Conservation (phyloP, 2,888 invertebrate genomes). For the Drosophila aldrichi region DNA sequence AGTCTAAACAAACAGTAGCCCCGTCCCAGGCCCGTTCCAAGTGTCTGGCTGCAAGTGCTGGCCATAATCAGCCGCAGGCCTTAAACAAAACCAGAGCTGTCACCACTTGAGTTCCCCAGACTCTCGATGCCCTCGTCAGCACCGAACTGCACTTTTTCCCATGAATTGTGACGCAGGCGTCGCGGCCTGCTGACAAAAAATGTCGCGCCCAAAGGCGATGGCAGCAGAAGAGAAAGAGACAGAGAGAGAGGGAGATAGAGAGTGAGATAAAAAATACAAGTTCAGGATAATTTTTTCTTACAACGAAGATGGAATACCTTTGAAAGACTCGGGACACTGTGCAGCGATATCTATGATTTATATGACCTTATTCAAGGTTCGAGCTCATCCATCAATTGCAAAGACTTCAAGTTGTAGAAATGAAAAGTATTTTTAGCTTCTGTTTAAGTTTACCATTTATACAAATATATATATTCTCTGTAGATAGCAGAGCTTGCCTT, state of each 20-base stretch:
- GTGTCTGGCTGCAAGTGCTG: slow-evolving; percentile 24
- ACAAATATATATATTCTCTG: neutral
- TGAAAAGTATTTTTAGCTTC: neutral
- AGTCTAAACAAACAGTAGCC: slow-evolving; percentile 78
- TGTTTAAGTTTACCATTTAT: neutral
- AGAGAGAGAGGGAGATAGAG: slow-evolving; percentile 5
- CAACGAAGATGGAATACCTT: slow-evolving; percentile 45
- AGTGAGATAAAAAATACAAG: slow-evolving; percentile 7
- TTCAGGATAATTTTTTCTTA: neutral
- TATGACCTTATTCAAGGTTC: neutral
- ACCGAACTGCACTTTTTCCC: slow-evolving; percentile 57
- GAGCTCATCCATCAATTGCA: slow-evolving; percentile 14
- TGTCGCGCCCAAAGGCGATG: slow-evolving; percentile 64
- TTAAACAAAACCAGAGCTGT: slow-evolving; percentile 58
- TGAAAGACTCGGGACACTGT: neutral
- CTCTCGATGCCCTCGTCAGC: slow-evolving; percentile 7
- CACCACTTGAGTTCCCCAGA: slow-evolving; percentile 65
- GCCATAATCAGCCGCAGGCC: slow-evolving; percentile 71
- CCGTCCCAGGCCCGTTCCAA: neutral
- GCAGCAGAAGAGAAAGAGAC: slow-evolving; percentile 1
- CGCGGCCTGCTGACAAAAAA: slow-evolving; percentile 66
- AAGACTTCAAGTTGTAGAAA: neutral
- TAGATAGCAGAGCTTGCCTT: neutral
- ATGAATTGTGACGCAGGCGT: slow-evolving; percentile 64
- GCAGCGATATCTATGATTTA: slow-evolving; percentile 21